A percentile compares a stretch with the other conserved stretches of the same genome.
Conservation (phyloP, 2,888 invertebrate species). For the Stratiomys singularior region DNA sequence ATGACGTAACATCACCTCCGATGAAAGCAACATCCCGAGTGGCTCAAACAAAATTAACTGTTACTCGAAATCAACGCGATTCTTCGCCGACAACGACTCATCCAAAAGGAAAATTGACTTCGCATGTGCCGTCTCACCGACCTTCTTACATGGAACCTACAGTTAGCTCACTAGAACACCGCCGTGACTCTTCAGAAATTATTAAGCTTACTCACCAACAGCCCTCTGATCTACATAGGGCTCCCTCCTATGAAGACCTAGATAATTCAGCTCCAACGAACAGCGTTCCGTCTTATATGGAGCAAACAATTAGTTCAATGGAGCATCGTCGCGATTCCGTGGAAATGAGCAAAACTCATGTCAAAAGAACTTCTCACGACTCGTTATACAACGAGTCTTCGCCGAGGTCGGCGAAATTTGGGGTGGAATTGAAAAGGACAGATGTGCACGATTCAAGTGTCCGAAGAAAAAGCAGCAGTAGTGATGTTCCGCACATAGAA, state of each 20-base stretch:
- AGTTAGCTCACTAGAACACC: conserved; percentile 63
- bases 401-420: conserved; percentile 72
- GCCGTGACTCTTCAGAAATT: conserved; percentile 62
- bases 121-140: not conserved
- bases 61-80: conserved; percentile 56
- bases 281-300: conserved; percentile 64
- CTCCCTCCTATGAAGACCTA: conserved; percentile 9
- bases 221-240: conserved; percentile 56
- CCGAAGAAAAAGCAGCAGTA: conserved; percentile 66
- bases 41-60: conserved; percentile 48
- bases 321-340: conserved; percentile 64
- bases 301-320: conserved; percentile 63
- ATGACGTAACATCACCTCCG: not conserved
- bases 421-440: conserved; percentile 73
- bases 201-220: conserved; percentile 38
- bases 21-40: not conserved
- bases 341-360: conserved; percentile 59
- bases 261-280: conserved; percentile 46
- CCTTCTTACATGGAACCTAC: conserved; percentile 66
- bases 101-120: not conserved
- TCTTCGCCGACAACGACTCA: not conserved
- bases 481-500: conserved; percentile 71
- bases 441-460: conserved; percentile 68
- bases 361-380: conserved; percentile 27
- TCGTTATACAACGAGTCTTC: conserved; percentile 49